phyloP scores from a whole-genome alignment of 1,140 invertebrate genomes.

The Zaprionus lachaisei region DNA sequence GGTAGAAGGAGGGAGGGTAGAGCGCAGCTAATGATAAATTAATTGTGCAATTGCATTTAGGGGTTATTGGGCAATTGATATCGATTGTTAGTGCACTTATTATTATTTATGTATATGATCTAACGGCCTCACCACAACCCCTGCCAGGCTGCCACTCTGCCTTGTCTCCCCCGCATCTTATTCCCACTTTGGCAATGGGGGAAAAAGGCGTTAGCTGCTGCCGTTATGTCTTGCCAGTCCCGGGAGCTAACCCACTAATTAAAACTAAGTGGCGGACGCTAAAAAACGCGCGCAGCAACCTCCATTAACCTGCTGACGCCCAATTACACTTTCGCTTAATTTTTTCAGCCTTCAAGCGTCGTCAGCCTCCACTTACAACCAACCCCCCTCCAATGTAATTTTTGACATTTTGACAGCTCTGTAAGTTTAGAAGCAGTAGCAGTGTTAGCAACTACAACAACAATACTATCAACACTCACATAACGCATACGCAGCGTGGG shows the following conservation, averaged over 20 bases:
- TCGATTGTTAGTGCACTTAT: conserved; percentile 25
- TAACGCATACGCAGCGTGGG: conserved; percentile 67
- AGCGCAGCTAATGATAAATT: conserved; percentile 48
- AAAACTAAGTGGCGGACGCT: conserved; percentile 75
- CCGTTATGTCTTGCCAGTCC: conserved; percentile 25
- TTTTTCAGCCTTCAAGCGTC: conserved; percentile 62
- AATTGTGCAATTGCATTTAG: conserved; percentile 52
- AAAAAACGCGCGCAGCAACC: conserved; percentile 68
- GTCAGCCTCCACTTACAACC: not conserved
- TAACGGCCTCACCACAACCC: not conserved
- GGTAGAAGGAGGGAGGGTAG: not conserved
- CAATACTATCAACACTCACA: conserved; percentile 38
- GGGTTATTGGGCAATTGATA: conserved; percentile 53
- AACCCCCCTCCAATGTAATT: conserved; percentile 24
- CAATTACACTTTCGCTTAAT: conserved; percentile 76
- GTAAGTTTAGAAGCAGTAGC: conserved; percentile 62
- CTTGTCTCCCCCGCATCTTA: not conserved
- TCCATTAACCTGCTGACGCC: conserved; percentile 77
- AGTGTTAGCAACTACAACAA: conserved; percentile 39
- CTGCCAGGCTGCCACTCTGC: too few relatives aligned
- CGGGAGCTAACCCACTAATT: conserved; percentile 69
- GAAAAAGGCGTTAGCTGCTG: conserved; percentile 19
- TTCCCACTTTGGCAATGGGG: conserved; percentile 12
- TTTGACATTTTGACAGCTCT: conserved; percentile 76
- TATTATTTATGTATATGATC: conserved; percentile 47